These are phyloP conservation scores for Dicrostonyx torquatus DNA, from an alignment of 2,797 vertebrate genomes.

Conservation along the genomic window DNA sequence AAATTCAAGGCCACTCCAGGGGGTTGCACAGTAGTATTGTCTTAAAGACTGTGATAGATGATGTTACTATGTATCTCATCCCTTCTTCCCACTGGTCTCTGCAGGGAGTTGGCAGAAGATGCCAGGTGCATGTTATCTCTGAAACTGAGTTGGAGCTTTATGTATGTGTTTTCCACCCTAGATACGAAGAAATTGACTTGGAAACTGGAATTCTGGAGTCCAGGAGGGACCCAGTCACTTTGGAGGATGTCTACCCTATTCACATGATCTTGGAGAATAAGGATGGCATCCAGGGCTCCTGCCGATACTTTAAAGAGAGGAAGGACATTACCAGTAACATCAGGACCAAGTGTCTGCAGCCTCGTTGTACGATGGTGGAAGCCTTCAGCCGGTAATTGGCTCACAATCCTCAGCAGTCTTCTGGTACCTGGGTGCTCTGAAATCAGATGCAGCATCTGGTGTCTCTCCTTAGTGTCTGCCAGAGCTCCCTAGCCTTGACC, in stretches of 20 bases:
- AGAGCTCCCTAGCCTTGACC: neutral
- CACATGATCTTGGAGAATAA: constrained; percentile 91
- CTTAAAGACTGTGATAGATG: neutral
- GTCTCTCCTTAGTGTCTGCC: neutral
- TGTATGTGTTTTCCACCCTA: constrained; percentile 68
- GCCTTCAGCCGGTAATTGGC: constrained; percentile 89
- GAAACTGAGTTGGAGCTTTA: neutral
- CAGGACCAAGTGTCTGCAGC: constrained; percentile 86
- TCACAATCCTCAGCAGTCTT: fast-evolving
- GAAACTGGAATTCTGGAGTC: constrained; percentile 90
- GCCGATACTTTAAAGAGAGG: constrained; percentile 91
- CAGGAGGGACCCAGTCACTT: constrained; percentile 70
- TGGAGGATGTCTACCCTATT: constrained; percentile 92
- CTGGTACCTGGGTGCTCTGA: neutral
- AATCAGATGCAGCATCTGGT: neutral
- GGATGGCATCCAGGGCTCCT: constrained; percentile 94
- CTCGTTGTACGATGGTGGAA: constrained; percentile 85
- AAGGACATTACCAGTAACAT: constrained; percentile 89
- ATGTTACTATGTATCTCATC: neutral
- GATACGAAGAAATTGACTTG: constrained; percentile 90
- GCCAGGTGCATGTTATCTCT: neutral
- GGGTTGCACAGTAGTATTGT: neutral
- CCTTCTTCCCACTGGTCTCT: neutral
- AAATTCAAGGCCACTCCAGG: neutral
- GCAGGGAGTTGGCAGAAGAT: neutral